Base-by-base conservation (phyloP, 1,140 invertebrate species). In the Tribolium castaneum region DNA sequence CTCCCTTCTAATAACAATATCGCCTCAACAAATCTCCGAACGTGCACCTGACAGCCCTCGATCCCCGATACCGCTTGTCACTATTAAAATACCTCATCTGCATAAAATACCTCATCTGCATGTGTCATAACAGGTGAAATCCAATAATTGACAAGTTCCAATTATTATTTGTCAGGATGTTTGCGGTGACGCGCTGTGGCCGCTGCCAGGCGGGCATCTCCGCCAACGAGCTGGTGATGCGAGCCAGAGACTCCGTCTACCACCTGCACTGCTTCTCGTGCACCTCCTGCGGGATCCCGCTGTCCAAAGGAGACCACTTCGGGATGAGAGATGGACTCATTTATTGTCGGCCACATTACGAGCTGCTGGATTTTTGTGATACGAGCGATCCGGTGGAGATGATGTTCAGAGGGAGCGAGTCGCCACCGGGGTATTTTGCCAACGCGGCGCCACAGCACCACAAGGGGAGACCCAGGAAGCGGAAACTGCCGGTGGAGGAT, bases 191-290 rank as follows among this genome's bases (percentile, higher is more conserved):
- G 84, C 90, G 94, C 73, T 98, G 96, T 84, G 93, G 93, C 1
- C 90, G 95, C 52, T 98, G 96, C 85, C 92, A 93, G 10, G 91
- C 93, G 35, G 93, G 93, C 0, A 95, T 98, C 83, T 93, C 93
- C 9, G 92, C 95, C n/a, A 93, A 93, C 80, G 96, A 98, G 88
- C 89, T 98, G 82, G 96, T 98, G 83, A 98, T 98, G 96, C 88
- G 95, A 78, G 96, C 96, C 0, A 87, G 94, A 25, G 95, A 96
- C 80, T 90, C 94, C 81, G 95, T 98, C 52, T 98, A 96, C 87
- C 96, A 98, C 87, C 89, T 97, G 59, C 92, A 94, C 76, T 98
- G 96, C 88, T 98, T 98, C 89, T 93, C 93, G 1, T 98, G 96
- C 86, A 92, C 93, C 13, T 92, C 94, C 66, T 98, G 97, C 87